A percentile compares a stretch with the other conserved stretches of the same genome.
These are phyloP conservation scores for Erebia palarica DNA, from an alignment of 2,888 invertebrate species.

Conservation along the genomic window DNA sequence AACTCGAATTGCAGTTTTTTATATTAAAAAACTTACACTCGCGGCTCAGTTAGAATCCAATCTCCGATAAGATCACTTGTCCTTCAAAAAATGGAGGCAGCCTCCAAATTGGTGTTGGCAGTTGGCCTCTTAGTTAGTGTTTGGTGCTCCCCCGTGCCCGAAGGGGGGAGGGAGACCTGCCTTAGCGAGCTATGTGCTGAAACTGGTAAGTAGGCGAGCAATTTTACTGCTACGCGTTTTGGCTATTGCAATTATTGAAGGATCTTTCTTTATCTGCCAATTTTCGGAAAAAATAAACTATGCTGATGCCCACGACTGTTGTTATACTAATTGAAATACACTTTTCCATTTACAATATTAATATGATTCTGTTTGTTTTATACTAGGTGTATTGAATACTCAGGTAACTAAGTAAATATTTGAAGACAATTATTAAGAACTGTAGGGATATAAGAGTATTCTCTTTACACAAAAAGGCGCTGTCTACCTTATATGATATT, in stretches of 20 bases:
- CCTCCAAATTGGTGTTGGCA: slow-evolving; percentile 13
- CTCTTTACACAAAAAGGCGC: no score
- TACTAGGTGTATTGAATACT: no score
- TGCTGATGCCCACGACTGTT: no score
- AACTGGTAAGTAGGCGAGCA: slow-evolving; percentile 32
- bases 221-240: slow-evolving; percentile 8
- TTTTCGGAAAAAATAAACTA: no score
- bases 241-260: slow-evolving; percentile 17
- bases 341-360: no score
- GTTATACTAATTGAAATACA: no score
- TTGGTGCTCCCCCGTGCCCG: slow-evolving; percentile 3
- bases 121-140: slow-evolving; percentile 21
- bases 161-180: slow-evolving; percentile 15
- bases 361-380: no score
- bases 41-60: slow-evolving; percentile 22
- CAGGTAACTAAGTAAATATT: no score
- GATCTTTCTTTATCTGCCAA: background rate
- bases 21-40: background rate
- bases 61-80: slow-evolving; percentile 33
- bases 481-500: no score
- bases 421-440: no score
- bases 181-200: slow-evolving; percentile 17
- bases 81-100: slow-evolving; percentile 35
- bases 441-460: no score
- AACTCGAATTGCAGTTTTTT: background rate